These are phyloP conservation scores for Pseudolaguvia tuberculata DNA, from an alignment of 2,113 vertebrate species.

Conservation along the genomic window DNA sequence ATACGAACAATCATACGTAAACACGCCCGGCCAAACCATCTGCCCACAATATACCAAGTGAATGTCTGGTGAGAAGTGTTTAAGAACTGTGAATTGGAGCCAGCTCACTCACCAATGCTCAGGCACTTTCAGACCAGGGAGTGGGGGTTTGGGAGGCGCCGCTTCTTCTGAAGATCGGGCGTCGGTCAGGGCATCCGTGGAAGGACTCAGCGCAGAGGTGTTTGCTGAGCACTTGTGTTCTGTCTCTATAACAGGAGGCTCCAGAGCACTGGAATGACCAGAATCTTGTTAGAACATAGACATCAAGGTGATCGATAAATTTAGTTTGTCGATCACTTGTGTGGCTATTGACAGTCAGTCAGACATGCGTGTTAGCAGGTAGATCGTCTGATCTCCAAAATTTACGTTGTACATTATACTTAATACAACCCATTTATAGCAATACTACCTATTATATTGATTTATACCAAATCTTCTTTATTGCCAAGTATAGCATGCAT, in stretches of 20 bases:
- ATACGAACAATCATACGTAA: not conserved
- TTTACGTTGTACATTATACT: no score
- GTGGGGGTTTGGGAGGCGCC: slow-evolving; percentile 84
- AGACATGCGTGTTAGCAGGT: no score
- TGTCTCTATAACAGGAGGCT: slow-evolving; percentile 73
- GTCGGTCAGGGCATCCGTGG: slow-evolving; percentile 63
- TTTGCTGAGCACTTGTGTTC: slow-evolving; percentile 78
- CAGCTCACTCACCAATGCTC: slow-evolving; percentile 71
- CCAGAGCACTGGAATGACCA: slow-evolving; percentile 65
- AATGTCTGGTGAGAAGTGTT: not conserved
- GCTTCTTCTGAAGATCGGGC: slow-evolving; percentile 63
- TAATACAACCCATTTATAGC: no score
- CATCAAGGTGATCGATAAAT: no score
- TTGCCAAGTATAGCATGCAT: no score
- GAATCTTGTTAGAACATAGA: not conserved
- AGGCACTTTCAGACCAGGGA: slow-evolving; percentile 79
- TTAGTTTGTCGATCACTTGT: no score
- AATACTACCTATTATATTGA: no score
- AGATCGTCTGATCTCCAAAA: no score
- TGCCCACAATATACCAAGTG: not conserved
- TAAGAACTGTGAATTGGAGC: not conserved
- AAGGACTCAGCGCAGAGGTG: slow-evolving; percentile 59
- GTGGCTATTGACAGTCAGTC: no score
- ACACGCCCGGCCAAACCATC: slow-evolving; percentile 1
- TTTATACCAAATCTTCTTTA: no score